Evolutionary conservation across 2,797 vertebrate genomes (phyloP).

Genomic region (Pyrocephalus nanus): DNA sequence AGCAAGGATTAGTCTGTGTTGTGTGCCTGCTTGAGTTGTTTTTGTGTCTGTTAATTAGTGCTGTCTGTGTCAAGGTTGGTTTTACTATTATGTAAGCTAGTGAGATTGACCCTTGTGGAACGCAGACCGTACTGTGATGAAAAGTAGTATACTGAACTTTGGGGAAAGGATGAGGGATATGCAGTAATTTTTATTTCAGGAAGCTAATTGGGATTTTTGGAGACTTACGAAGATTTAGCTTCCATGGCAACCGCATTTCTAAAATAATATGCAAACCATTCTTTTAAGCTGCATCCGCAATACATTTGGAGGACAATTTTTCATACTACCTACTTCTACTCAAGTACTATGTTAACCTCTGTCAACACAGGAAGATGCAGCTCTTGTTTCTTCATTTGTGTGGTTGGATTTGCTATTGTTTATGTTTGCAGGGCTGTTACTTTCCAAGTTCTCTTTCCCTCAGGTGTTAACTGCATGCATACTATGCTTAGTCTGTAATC

Average conservation of each 20-base stretch:
- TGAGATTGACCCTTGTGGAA: constrained; percentile 56
- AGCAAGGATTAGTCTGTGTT: constrained; percentile 46
- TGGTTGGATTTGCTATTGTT: background rate
- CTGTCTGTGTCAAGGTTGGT: constrained; percentile 64
- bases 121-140: background rate
- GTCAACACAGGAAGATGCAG: background rate
- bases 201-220: background rate
- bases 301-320: background rate
- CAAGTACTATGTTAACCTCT: background rate
- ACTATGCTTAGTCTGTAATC: background rate
- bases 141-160: background rate
- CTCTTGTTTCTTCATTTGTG: background rate
- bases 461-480: background rate
- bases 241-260: background rate
- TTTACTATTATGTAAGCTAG: constrained; percentile 65
- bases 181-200: background rate
- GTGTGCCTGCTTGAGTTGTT: constrained; percentile 44
- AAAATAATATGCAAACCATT: background rate
- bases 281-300: background rate
- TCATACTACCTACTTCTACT: background rate
- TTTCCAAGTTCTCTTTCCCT: background rate
- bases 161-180: background rate
- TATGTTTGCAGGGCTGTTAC: background rate
- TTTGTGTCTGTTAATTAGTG: constrained; percentile 64
- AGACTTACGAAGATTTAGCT: background rate